Base-by-base conservation (phyloP, 1,140 invertebrate genomes). In the Rhopalosiphum maidis region DNA sequence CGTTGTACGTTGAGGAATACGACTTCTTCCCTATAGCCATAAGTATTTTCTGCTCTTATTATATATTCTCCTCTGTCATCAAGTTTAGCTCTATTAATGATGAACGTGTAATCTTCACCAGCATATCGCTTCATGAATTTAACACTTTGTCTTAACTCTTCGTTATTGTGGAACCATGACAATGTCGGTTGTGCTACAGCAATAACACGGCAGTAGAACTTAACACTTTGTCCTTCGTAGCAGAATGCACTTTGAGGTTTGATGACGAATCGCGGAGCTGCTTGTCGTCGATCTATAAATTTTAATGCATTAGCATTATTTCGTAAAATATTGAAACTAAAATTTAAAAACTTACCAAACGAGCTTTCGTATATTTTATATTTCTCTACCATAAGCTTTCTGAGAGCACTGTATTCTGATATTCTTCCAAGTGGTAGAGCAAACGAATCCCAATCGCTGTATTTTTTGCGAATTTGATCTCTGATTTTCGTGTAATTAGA, bases 101-200 rank as follows among this genome's bases (percentile, higher is more conserved):
- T 97, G 95, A 99, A 99, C 94, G 99, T 99, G 95, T 99, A 99
- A 95, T 99, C 98, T 94, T 99, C 98, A 68, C 98, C 98, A 54
- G 97, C 96, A 95, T 99, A 99, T 94, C 99, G 97, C 96, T 99
- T 99, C 99, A 99, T 99, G 95, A 99, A 99, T 95, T 99, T 99
- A 46, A 99, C 98, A 94, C 98, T 99, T 95, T 99, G 99, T 92
- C 97, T 96, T n/a, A 99, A 96, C 94, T 99, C 99, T 94, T 97
- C 96, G 95, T 98, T 98, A 95, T 99, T 99, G 94, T 98, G 97
- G 94, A 97, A 98, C 99, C 99, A 99, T 41, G 98, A 98, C 60
- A 99, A 96, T 22, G 98, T 99, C 7, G 99, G 98, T 41, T 98
- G 97, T 41, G 99, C 98, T 93, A 98, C 97, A 18, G 99, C 99